Percentiles rank a stretch among this genome's conserved stretches.
phyloP scores from a whole-genome alignment of 2,113 vertebrate species.

The Chloebia gouldiae region DNA sequence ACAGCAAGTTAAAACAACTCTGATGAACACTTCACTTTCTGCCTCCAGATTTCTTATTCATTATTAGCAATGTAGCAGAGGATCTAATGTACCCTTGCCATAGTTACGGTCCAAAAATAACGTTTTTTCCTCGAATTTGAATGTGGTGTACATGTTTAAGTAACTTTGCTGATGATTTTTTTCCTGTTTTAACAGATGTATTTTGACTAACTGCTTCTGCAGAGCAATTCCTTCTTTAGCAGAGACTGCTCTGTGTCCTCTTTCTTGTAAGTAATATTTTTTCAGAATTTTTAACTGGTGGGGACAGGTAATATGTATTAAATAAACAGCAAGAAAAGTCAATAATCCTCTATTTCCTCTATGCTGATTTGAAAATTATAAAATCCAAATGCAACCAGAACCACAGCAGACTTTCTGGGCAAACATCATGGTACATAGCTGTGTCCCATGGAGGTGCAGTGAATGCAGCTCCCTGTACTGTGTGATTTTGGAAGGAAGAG shows the following conservation, averaged over 20 bases:
- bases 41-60: background rate
- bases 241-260: background rate
- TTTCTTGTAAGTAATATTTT: background rate
- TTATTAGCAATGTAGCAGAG: background rate
- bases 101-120: background rate
- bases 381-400: background rate
- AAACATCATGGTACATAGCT: accelerated
- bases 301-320: background rate
- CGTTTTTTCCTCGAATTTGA: background rate
- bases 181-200: background rate
- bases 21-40: background rate
- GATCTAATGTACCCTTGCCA: background rate
- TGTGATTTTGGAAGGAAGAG: background rate
- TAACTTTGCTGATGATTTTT: background rate
- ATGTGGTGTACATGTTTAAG: background rate
- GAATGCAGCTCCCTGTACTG: background rate
- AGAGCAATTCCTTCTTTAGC: background rate
- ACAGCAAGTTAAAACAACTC: background rate
- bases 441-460: background rate
- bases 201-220: background rate
- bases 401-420: background rate
- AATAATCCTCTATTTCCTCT: background rate
- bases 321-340: background rate
- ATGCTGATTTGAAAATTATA: background rate
- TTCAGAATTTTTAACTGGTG: background rate